Evolutionary conservation across 2,113 vertebrate species (phyloP), one percentile per base, ranked within the genome.

Genomic region (Terrapene triunguis): DNA sequence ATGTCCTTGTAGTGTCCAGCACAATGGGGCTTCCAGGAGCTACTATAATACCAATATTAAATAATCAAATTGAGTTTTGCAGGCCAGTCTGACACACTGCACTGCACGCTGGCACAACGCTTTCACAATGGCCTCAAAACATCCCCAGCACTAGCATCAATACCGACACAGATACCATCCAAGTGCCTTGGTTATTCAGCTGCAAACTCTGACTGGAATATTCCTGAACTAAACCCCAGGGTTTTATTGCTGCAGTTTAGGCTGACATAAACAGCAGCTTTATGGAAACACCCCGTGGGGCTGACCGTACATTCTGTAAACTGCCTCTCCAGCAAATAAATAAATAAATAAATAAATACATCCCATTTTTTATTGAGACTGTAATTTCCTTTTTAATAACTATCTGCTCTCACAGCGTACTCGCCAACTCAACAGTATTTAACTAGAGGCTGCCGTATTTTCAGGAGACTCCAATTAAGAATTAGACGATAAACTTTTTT

Each of bases 351-450:
- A 53, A 51, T 51, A 51, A 74, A 94, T 11, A 19, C 1, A 35
- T 24, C 24, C 9, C 2, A 0, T 0, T 84, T 95, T 90, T 85
- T 7, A 93, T 92, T 95, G 93, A 87, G 42, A 76, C 53, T 38
- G 29, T 57, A 48, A 62, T 90, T 95, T 94, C 76, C 88, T 93
- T 96, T 91, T 76, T 90, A 93, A 87, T 51, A 95, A 95, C 76
- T 85, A 76, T 69, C 80, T 85, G 81, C 72, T 88, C 92, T 92
- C 89, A 80, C 57, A 92, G 91, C 50, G 82, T 35, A 81, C 42
- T 95, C 10, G 7, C 50, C 57, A 69, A 88, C 84, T 80, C 82
- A 84, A 95, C 10, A 72, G 80, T 90, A 78, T 89, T 94, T 82
- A 95, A 92, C 24, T 84, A 72, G 17, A 95, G 48, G 19, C 16